Conservation (phyloP, 1,140 invertebrate species). For the Brachionus manjavacas region DNA sequence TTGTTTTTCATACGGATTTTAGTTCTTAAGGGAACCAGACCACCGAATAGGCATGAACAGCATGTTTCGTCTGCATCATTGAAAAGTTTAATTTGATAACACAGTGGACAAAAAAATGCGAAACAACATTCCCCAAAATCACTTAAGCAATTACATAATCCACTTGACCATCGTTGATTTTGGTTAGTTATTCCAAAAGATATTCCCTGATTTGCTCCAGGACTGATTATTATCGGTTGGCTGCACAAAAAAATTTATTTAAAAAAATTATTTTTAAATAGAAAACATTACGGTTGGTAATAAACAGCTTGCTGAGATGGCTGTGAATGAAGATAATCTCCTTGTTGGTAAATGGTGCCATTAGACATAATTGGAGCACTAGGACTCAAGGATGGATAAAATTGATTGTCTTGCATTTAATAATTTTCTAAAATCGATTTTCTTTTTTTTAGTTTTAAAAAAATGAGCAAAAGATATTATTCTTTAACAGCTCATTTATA, state of each 20-base stretch:
- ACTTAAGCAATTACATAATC: slow-evolving; percentile 22
- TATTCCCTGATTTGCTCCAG: not conserved
- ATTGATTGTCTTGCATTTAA: not conserved
- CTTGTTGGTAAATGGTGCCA: not conserved
- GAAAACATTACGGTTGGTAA: not conserved
- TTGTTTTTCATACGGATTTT: not conserved
- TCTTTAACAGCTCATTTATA: not conserved
- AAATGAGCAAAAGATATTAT: not conserved
- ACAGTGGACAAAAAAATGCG: slow-evolving; percentile 30
- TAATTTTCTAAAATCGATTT: not conserved
- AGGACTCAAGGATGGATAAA: not conserved
- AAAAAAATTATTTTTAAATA: not conserved
- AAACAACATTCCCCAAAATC: slow-evolving; percentile 32
- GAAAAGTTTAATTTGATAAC: slow-evolving; percentile 29
- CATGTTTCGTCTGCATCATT: slow-evolving; percentile 14
- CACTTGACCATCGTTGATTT: not conserved
- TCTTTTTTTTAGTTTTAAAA: not conserved
- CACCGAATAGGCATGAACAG: slow-evolving; percentile 6
- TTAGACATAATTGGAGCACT: not conserved
- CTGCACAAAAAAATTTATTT: not conserved
- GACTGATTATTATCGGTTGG: not conserved
- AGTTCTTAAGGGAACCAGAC: slow-evolving; percentile 17
- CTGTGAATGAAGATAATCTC: not conserved
- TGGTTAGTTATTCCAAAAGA: not conserved
- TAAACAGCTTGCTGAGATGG: not conserved